These are phyloP conservation scores for Epizoanthus stellaris DNA, from an alignment of 92 coral and sea anemone species.

Conservation along the genomic window DNA sequence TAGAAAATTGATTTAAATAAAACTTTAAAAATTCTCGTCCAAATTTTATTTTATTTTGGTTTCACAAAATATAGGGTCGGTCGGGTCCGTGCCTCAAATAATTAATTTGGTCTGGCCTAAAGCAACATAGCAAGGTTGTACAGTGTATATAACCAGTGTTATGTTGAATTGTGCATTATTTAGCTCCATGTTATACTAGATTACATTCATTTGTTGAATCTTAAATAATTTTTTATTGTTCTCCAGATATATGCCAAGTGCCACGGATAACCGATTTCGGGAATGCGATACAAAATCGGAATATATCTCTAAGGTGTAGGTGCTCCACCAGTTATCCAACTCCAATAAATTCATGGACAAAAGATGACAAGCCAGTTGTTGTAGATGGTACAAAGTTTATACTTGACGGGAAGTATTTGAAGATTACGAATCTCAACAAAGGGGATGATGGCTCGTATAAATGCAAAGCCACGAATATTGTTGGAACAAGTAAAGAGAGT, in stretches of 20 bases:
- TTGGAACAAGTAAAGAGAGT: conserved; percentile 49
- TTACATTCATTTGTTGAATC: not conserved
- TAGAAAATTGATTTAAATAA: too few species aligned
- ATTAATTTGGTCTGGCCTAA: too few species aligned
- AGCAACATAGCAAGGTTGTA: too few species aligned
- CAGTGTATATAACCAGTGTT: too few species aligned
- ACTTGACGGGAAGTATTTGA: conserved; percentile 51
- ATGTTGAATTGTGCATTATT: too few species aligned
- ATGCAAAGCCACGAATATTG: conserved; percentile 62
- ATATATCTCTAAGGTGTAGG: conserved; percentile 23
- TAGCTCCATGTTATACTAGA: not conserved
- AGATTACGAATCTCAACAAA: conserved; percentile 47
- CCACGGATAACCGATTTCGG: not conserved
- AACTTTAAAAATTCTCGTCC: too few species aligned
- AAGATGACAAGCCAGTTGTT: conserved; percentile 50
- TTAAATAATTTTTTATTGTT: not conserved
- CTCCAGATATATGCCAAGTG: conserved; percentile 26
- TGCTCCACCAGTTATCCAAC: conserved; percentile 52
- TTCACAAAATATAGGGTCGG: too few species aligned
- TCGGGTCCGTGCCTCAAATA: too few species aligned
- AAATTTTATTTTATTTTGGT: too few species aligned
- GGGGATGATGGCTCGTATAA: conserved; percentile 74
- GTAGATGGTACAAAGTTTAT: conserved; percentile 28
- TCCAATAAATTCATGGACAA: conserved; percentile 68
- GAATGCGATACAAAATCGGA: conserved; percentile 1